Evolutionary conservation across 2,797 vertebrate genomes (phyloP).

Genomic region (Phataginus tricuspis): DNA sequence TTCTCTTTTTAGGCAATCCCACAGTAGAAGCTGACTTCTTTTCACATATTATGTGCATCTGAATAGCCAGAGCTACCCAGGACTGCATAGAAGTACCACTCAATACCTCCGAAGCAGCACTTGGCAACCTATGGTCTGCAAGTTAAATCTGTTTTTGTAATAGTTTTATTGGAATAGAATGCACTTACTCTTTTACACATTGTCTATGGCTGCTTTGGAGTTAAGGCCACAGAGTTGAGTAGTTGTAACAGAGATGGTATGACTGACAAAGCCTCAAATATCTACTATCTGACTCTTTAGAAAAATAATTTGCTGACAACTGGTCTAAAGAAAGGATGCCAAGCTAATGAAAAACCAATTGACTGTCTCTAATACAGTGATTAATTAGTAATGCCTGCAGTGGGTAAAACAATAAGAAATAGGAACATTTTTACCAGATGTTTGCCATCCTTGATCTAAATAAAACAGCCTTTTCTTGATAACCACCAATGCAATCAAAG

Average conservation of each 20-base stretch:
- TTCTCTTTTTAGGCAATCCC: background rate
- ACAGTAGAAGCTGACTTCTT: background rate
- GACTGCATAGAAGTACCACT: background rate
- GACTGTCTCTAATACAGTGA: background rate
- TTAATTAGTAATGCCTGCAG: background rate
- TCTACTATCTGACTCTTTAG: background rate
- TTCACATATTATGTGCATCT: background rate
- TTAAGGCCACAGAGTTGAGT: background rate
- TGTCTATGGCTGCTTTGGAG: background rate
- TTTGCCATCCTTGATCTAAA: background rate
- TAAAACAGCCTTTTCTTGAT: background rate
- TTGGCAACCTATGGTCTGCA: background rate
- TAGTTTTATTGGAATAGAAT: background rate
- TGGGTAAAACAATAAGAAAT: background rate
- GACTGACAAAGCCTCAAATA: background rate
- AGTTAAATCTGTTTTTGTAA: background rate
- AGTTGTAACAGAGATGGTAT: background rate
- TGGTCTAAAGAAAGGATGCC: background rate
- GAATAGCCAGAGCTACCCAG: background rate
- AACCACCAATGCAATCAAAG: background rate
- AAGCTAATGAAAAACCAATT: background rate
- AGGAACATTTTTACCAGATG: background rate
- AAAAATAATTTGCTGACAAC: background rate
- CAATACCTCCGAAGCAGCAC: background rate
- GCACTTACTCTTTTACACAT: background rate